phyloP scores from a whole-genome alignment of 2,113 vertebrate genomes.

The Lycocorax pyrrhopterus region DNA sequence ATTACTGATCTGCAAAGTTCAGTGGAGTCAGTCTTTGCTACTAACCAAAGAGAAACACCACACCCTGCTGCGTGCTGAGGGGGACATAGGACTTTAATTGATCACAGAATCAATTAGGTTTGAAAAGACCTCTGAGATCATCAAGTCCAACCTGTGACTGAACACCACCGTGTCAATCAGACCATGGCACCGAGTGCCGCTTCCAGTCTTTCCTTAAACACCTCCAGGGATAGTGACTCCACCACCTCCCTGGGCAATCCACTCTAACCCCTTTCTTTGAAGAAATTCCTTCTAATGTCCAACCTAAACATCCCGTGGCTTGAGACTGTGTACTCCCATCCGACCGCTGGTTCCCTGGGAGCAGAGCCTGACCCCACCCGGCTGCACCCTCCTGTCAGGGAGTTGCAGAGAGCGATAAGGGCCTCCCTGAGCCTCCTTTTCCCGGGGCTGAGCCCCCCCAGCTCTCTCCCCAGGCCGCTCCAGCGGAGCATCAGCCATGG shows the following conservation, averaged over 20 bases:
- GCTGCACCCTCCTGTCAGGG: background rate
- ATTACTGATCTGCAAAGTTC: background rate
- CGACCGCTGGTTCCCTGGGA: background rate
- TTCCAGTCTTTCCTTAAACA: background rate
- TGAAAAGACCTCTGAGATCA: background rate
- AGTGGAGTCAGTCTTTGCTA: background rate
- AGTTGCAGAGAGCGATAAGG: background rate
- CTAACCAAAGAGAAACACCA: background rate
- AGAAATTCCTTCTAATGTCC: background rate
- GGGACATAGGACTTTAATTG: rapidly evolving
- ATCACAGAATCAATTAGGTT: background rate
- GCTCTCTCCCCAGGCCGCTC: no score
- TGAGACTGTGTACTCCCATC: background rate
- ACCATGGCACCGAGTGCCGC: no score
- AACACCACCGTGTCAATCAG: background rate
- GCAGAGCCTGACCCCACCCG: background rate
- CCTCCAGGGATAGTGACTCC: no score
- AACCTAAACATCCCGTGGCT: background rate
- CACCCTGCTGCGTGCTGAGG: background rate
- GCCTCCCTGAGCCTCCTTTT: background rate
- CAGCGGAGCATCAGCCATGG: background rate
- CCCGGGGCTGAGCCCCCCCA: background rate
- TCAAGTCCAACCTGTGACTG: background rate
- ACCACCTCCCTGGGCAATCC: background rate
- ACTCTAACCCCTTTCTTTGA: background rate